phyloP scores from a whole-genome alignment of 2,888 invertebrate genomes.

The Dysmachus trigonus region DNA sequence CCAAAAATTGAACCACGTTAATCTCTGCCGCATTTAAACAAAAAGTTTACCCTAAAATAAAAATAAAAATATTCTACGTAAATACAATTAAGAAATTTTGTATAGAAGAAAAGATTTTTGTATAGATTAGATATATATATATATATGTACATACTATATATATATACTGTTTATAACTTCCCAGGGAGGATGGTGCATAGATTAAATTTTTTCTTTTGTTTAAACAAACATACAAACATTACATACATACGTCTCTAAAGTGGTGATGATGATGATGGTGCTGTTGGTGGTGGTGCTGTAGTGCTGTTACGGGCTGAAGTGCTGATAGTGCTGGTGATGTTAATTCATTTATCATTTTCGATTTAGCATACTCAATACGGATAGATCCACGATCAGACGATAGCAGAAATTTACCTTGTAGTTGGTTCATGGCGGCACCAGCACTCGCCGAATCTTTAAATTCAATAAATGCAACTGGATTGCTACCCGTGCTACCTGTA shows the following conservation, averaged over 20 bases:
- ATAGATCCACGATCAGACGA: constrained; percentile 97
- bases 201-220: not conserved
- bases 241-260: constrained; percentile 65
- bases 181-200: not conserved
- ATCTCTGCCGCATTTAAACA: not conserved
- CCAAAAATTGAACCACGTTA: not conserved
- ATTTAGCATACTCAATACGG: constrained; percentile 98
- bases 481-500: constrained; percentile 64
- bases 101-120: not conserved
- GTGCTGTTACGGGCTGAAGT: constrained; percentile 61
- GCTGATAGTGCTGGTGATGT: constrained; percentile 57
- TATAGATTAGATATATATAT: not conserved
- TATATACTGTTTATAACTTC: not conserved
- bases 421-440: constrained; percentile 88
- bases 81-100: not conserved
- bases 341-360: constrained; percentile 88
- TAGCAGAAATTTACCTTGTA: constrained; percentile 95
- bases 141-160: not conserved
- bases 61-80: not conserved
- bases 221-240: constrained; percentile 26
- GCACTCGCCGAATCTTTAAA: constrained; percentile 93
- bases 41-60: not conserved
- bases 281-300: constrained; percentile 65
- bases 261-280: constrained; percentile 65
- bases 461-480: constrained; percentile 98